These are phyloP conservation scores for Ivindomyrus marchei DNA, from an alignment of 2,113 vertebrate species.

Conservation along the genomic window DNA sequence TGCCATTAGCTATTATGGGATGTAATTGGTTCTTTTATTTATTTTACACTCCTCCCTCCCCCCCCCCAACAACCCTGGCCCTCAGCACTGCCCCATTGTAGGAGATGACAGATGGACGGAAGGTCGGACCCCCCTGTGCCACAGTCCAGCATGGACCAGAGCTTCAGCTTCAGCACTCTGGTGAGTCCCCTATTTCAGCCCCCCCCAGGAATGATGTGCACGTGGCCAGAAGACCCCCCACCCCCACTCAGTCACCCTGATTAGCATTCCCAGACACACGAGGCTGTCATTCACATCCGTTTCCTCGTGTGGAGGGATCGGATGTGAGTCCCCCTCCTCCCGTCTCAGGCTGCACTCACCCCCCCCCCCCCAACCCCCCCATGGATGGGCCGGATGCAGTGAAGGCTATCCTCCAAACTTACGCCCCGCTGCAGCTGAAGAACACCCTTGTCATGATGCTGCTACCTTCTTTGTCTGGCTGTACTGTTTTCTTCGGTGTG, in stretches of 20 bases:
- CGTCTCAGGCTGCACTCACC: neutral
- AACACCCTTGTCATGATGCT: neutral
- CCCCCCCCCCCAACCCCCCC: too few species aligned
- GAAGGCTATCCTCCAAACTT: neutral
- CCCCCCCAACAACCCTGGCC: neutral
- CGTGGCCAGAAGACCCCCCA: too few species aligned
- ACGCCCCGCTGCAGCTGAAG: neutral
- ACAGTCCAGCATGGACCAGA: constrained; percentile 19
- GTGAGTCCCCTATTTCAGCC: neutral
- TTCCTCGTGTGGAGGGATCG: constrained; percentile 23
- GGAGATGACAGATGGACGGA: constrained; percentile 25
- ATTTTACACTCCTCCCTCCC: neutral
- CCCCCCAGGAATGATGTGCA: too few species aligned
- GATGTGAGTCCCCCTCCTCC: constrained; percentile 26
- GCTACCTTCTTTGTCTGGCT: neutral
- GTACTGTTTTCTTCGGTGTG: neutral
- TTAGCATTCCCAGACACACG: constrained; percentile 39
- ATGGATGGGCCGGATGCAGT: neutral
- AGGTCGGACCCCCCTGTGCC: constrained; percentile 4
- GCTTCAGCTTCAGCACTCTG: constrained; percentile 18
- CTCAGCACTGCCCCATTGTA: neutral
- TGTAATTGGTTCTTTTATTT: neutral
- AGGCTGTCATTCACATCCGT: constrained; percentile 38
- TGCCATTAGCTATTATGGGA: neutral
- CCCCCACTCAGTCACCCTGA: constrained; percentile 32